Percentiles rank a stretch among this genome's conserved stretches.
These are phyloP conservation scores for Brachionus angularis DNA, from an alignment of 1,140 invertebrate species.

Conservation along the genomic window DNA sequence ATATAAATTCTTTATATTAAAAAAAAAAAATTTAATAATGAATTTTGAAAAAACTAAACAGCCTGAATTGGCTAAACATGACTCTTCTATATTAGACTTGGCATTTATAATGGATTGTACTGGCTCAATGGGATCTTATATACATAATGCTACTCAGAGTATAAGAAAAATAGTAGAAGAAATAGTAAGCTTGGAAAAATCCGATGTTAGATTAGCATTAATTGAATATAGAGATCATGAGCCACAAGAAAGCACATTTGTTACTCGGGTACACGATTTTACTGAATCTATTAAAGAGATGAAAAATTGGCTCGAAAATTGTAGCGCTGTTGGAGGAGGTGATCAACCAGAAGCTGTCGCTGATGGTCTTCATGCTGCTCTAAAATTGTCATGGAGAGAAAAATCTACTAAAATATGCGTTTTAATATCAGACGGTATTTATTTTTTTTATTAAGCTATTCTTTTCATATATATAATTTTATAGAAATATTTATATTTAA, in stretches of 20 bases:
- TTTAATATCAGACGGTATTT: conserved; percentile 50
- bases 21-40: too few relatives aligned
- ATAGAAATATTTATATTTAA: too few relatives aligned
- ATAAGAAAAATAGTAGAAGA: conserved; percentile 51
- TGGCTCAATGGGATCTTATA: conserved; percentile 52
- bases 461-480: too few relatives aligned
- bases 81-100: conserved; percentile 47
- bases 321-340: conserved; percentile 49
- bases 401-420: conserved; percentile 52
- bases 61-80: conserved; percentile 14
- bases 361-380: conserved; percentile 49
- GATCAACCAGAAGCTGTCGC: conserved; percentile 52
- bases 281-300: conserved; percentile 48
- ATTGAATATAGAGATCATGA: conserved; percentile 53
- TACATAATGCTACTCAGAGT: conserved; percentile 48
- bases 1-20: too few relatives aligned
- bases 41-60: conserved; percentile 17
- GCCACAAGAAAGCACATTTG: conserved; percentile 49
- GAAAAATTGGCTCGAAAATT: conserved; percentile 49
- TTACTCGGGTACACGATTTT: conserved; percentile 50
- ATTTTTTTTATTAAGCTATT: too few relatives aligned
- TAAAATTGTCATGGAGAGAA: conserved; percentile 49
- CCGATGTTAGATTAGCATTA: conserved; percentile 49
- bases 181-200: conserved; percentile 49
- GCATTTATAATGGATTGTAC: conserved; percentile 52